Percentiles rank a stretch among this genome's conserved stretches.
These are phyloP conservation scores for Origma solitaria DNA, from an alignment of 2,113 vertebrate species.

Conservation along the genomic window DNA sequence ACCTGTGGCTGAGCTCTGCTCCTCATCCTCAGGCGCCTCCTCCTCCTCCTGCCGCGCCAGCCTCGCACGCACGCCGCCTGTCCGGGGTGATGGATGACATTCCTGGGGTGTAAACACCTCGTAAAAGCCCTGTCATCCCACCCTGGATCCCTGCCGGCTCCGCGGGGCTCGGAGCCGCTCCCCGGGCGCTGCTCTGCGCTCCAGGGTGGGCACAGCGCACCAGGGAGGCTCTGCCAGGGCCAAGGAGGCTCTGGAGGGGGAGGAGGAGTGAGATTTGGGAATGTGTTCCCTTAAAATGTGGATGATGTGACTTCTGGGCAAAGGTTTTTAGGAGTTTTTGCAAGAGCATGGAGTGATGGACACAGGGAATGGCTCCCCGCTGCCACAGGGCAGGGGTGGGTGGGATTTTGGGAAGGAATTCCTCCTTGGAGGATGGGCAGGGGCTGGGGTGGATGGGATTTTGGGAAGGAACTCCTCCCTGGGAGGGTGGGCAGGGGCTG, in stretches of 20 bases:
- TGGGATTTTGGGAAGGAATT: not conserved
- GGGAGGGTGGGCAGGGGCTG: not conserved
- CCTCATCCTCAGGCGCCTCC: not conserved
- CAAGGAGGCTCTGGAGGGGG: not conserved
- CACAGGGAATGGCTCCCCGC: not conserved
- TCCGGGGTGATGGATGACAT: not conserved
- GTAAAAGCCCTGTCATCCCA: rapidly evolving
- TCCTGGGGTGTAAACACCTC: not conserved
- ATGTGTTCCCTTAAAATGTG: not conserved
- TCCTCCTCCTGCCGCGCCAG: not conserved
- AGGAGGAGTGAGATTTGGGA: not conserved
- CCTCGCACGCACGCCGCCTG: not conserved
- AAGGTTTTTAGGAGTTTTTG: not conserved
- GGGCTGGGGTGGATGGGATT: not conserved
- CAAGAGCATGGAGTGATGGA: not conserved
- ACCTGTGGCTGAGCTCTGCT: not conserved
- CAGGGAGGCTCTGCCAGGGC: no score
- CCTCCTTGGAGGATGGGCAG: not conserved
- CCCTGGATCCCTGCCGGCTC: not conserved
- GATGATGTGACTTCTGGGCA: not conserved
- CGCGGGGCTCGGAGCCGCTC: not conserved
- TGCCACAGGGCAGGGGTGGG: not conserved
- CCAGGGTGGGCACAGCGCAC: not conserved
- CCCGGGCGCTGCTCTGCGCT: rapidly evolving
- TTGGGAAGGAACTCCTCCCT: no score